These are phyloP conservation scores for Bruchidius siliquastri DNA, from an alignment of 2,888 invertebrate species.

Conservation along the genomic window DNA sequence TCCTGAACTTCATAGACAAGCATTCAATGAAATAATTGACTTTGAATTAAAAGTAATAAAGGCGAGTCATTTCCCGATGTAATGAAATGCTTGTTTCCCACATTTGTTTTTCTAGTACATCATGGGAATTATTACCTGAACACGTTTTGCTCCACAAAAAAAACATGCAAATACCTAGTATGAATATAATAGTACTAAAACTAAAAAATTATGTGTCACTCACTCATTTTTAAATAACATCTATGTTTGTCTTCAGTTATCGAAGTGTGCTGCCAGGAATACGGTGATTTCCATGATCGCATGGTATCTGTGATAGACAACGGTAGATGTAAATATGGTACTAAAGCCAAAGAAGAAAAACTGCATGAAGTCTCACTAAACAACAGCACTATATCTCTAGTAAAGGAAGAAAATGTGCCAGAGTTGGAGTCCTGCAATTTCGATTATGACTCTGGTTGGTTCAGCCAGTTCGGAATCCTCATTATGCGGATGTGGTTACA, in stretches of 20 bases:
- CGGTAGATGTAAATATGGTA: slow-evolving; percentile 46
- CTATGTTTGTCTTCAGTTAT: slow-evolving; percentile 54
- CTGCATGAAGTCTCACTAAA: slow-evolving; percentile 10
- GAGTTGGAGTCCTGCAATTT: slow-evolving; percentile 13
- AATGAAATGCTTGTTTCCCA: too few species aligned
- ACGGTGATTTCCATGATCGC: slow-evolving; percentile 64
- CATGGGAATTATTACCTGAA: too few species aligned
- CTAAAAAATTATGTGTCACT: too few species aligned
- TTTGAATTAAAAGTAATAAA: too few species aligned
- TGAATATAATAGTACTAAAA: too few species aligned
- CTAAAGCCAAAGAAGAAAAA: slow-evolving; percentile 18
- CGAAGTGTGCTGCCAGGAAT: slow-evolving; percentile 77
- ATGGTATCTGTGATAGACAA: slow-evolving; percentile 68
- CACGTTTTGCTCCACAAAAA: too few species aligned
- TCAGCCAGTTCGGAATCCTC: slow-evolving; percentile 65
- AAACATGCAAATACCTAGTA: too few species aligned
- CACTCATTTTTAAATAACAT: neutral
- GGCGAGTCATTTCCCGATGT: too few species aligned
- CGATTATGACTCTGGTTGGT: slow-evolving; percentile 37
- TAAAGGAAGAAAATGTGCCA: slow-evolving; percentile 8
- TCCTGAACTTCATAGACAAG: too few species aligned
- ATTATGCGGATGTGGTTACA: slow-evolving; percentile 68
- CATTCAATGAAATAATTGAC: too few species aligned
- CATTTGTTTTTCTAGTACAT: too few species aligned
- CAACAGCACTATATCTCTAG: slow-evolving; percentile 15